A percentile compares a stretch with the other conserved stretches of the same genome.
Evolutionary conservation across 2,113 vertebrate genomes (phyloP).

Genomic region (Phaetusa simplex): DNA sequence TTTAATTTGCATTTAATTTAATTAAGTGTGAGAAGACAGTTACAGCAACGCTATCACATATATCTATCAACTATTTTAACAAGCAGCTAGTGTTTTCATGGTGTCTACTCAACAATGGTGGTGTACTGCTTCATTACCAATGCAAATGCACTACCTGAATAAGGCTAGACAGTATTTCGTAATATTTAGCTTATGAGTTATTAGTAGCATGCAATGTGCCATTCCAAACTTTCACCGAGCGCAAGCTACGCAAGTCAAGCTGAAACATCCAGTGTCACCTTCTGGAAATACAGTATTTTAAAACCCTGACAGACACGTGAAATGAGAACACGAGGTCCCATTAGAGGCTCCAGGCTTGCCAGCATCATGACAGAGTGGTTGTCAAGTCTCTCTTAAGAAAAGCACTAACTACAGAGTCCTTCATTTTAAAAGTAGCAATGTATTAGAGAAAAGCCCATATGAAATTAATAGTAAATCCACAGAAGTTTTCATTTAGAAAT

Average conservation of each 20-base stretch:
- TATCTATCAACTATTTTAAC: not conserved
- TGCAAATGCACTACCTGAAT: not conserved
- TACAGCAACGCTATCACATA: not conserved
- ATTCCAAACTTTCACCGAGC: not conserved
- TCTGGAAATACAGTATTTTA: not conserved
- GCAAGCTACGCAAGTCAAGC: not conserved
- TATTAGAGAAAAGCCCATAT: conserved; percentile 13
- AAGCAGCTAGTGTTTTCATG: not conserved
- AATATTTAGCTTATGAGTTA: not conserved
- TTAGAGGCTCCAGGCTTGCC: not conserved
- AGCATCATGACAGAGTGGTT: not conserved
- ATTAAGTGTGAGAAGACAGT: not conserved
- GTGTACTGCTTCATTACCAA: not conserved
- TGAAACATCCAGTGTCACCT: not conserved
- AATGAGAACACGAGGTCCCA: not conserved
- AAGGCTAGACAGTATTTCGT: not conserved
- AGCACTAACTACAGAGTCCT: not conserved
- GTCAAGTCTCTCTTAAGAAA: not conserved
- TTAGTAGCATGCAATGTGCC: not conserved
- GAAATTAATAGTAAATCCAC: conserved; percentile 49
- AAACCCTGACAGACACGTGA: not conserved
- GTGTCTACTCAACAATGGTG: not conserved
- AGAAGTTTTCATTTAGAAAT: conserved; percentile 39
- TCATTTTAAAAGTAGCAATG: conserved; percentile 4
- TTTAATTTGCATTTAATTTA: not conserved